A percentile compares a stretch with the other conserved stretches of the same genome.
These are phyloP conservation scores for Chloroceryle aenea DNA, from an alignment of 2,113 vertebrate genomes.

Conservation along the genomic window DNA sequence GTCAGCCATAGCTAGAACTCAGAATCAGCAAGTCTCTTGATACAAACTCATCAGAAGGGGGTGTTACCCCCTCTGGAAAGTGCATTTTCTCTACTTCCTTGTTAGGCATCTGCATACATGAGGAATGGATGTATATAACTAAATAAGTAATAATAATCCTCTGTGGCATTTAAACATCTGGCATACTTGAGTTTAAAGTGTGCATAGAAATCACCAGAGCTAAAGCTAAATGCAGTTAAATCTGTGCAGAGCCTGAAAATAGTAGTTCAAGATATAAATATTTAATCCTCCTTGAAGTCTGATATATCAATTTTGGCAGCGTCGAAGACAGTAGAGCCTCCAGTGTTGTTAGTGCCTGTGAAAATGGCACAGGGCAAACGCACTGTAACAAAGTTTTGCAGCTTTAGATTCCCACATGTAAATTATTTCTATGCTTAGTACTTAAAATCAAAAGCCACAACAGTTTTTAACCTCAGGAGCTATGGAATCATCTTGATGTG, in stretches of 20 bases:
- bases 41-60: background rate
- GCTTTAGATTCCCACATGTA: background rate
- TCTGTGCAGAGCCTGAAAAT: constrained; percentile 4
- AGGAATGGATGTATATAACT: background rate
- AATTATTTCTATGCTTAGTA: background rate
- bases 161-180: constrained; percentile 7
- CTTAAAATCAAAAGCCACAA: background rate
- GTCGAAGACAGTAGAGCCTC: background rate
- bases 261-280: constrained; percentile 24
- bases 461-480: background rate
- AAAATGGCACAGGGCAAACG: constrained; percentile 8
- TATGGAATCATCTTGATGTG: background rate
- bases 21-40: background rate
- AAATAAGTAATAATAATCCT: constrained; percentile 18
- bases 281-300: constrained; percentile 15
- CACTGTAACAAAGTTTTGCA: background rate
- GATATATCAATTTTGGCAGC: constrained; percentile 3
- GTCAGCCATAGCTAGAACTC: background rate
- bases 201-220: background rate
- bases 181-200: background rate
- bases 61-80: background rate
- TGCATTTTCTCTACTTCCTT: background rate
- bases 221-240: background rate
- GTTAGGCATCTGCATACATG: background rate
- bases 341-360: background rate